Base-by-base conservation (phyloP, 2,797 vertebrate genomes). In the Lepus townsendii region DNA sequence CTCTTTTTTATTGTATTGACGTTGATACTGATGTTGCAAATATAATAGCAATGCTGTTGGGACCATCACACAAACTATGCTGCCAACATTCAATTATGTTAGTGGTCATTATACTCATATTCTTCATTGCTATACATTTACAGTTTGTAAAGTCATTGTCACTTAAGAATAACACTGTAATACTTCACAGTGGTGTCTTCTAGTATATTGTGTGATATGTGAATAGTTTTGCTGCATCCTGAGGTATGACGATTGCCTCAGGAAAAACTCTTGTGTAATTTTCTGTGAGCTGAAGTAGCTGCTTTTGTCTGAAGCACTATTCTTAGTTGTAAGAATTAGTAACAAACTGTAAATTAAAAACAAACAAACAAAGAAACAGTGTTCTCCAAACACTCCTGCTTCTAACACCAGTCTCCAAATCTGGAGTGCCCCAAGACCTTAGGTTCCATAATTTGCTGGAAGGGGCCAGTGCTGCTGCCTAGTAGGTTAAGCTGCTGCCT, bases 261-360 rank as follows among this genome's bases (percentile, higher is more conserved):
- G 20, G 66, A 75, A 83, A 16, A 69, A 19, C 38, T 50, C 5
- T 42, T 69, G 4, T 71, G 42, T 12, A 42, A n/a, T 17, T 80
- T 3, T 60, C 66, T 54, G 3, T 22, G 50, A 60, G 10, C 30
- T 88, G 63, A 89, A 88, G 2, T 66, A 72, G 35, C 14, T 76
- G 42, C 8, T 24, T 88, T 52, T 38, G 1, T 35, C 30, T 14
- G 9, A 7, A 93, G 72, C 26, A 63, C 0, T 76, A 4, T 50
- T 91, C 71, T 84, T 38, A 47, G 10, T 91, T 54, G 57, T 78
- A 96, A 78, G 4, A 77, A 62, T 50, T 54, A 76, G 14, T 35
- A 63, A 77, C 2, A 91, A 47, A 71, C 57, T 57, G 9, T 65
- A 35, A 90, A 71, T 10, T 50, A 38, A 75, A 30, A 38, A 38